A percentile compares a stretch with the other conserved stretches of the same genome.
These are phyloP conservation scores for Drosophila formosana DNA, from an alignment of 2,888 invertebrate genomes.

Conservation along the genomic window DNA sequence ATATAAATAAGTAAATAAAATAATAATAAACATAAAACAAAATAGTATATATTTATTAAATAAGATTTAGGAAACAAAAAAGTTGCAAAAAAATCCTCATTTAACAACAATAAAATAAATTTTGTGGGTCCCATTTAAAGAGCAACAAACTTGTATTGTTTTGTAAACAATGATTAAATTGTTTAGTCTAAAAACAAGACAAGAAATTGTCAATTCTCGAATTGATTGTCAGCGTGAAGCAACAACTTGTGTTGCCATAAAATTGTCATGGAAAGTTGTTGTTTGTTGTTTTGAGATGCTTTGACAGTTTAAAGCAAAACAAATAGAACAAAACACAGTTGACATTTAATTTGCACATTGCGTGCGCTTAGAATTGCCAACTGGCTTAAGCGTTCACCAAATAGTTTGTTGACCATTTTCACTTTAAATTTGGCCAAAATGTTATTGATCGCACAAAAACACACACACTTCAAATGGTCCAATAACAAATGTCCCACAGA, in stretches of 20 bases:
- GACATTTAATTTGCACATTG: slow-evolving; percentile 17
- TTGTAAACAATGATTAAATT: too few relatives aligned
- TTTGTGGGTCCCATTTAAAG: too few relatives aligned
- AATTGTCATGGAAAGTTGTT: not conserved
- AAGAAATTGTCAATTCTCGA: too few relatives aligned
- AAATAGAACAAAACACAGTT: slow-evolving; percentile 1
- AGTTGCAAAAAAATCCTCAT: too few relatives aligned
- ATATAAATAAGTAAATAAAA: too few relatives aligned
- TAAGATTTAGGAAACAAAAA: too few relatives aligned
- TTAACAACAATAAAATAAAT: too few relatives aligned
- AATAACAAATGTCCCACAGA: slow-evolving; percentile 46
- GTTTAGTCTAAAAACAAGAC: too few relatives aligned
- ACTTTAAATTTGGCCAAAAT: not conserved
- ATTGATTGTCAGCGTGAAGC: not conserved
- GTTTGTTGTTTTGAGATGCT: not conserved
- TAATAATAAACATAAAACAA: too few relatives aligned
- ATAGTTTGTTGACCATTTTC: not conserved
- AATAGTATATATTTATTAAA: too few relatives aligned
- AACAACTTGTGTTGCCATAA: not conserved
- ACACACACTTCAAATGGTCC: slow-evolving; percentile 9
- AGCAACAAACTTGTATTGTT: too few relatives aligned
- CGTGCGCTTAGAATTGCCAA: slow-evolving; percentile 4
- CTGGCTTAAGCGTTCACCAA: not conserved
- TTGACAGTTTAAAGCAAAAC: slow-evolving; percentile 1
- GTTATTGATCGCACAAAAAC: not conserved